Base-by-base conservation (phyloP, 2,888 invertebrate genomes). In the Perizoma flavofasciatum region DNA sequence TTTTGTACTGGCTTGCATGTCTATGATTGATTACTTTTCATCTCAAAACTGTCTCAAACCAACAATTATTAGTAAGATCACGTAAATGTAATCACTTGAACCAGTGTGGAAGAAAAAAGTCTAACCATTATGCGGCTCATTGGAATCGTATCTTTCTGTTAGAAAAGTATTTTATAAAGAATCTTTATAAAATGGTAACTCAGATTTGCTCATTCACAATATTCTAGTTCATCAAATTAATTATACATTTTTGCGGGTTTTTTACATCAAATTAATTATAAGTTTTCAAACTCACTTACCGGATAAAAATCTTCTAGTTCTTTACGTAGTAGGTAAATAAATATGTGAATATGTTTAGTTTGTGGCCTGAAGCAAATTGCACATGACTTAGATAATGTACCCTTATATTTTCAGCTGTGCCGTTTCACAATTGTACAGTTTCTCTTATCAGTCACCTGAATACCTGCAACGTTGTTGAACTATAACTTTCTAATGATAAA, bases 391-490 rank as follows among this genome's bases (percentile, higher is more conserved):
- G 22, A 3, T 22, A 22, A 5, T 5, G 1, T 37, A 22, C 55
- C 60, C 51, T 55, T 52, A 61, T 52, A n/a, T 9, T 48, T 56
- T 49, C 9, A 52, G 45, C 6, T 35, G 40, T 33, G 45, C 52
- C 41, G 39, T 53, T 48, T 69, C 69, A 71, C 72, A 78, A 79
- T 82, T 81, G 78, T 80, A 79, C 65, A 71, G 58, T 34, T 77
- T 75, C 62, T 73, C 78, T 84, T 83, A 83, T 85, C 82, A 72
- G 61, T 66, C 9, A 60, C 59, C 63, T 67, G 53, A 65, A 53
- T 53, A 56, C 55, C 59, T 59, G 62, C 44, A 45, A 63, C 53
- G 44, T 63, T 68, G 53, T 65, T 69, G 64, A 63, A 71, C 69
- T 71, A 69, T 64, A 67, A 68, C 69, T 75, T 73, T 74, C 70